phyloP scores from a whole-genome alignment of 2,888 invertebrate genomes.

The Dolichopus griseipennis region DNA sequence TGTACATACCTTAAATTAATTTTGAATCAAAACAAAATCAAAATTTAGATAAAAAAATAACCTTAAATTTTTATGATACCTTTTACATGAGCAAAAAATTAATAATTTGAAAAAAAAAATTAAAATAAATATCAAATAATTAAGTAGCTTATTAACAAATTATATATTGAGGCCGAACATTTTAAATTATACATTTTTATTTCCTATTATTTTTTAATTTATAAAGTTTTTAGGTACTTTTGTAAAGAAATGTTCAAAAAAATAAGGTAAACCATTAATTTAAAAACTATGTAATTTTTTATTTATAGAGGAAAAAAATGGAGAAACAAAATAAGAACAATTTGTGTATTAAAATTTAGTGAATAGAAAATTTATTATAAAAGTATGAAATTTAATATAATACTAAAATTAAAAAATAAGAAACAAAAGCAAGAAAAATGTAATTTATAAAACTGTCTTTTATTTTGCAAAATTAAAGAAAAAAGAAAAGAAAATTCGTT shows the following conservation, averaged over 20 bases:
- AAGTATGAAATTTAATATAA: constrained; percentile 11
- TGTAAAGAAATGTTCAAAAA: neutral
- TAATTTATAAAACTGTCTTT: no score
- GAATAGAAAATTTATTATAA: constrained; percentile 9
- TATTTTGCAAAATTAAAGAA: no score
- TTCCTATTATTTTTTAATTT: neutral
- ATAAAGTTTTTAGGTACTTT: neutral
- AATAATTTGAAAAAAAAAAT: neutral
- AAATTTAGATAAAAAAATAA: neutral
- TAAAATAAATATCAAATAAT: neutral
- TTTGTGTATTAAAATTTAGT: neutral
- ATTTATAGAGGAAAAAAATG: neutral
- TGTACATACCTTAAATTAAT: neutral
- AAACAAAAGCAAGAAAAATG: neutral
- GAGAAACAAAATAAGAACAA: neutral
- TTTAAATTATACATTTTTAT: constrained; percentile 8
- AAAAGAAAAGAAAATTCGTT: no score
- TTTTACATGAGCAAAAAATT: neutral
- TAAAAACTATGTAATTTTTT: neutral
- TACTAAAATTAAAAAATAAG: constrained; percentile 12
- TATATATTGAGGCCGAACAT: neutral
- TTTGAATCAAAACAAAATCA: neutral
- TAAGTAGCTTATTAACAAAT: neutral
- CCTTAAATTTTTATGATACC: neutral
- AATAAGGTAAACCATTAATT: neutral